Evolutionary conservation across 2,113 vertebrate genomes (phyloP).

Genomic region (Rhynchomys soricoides): DNA sequence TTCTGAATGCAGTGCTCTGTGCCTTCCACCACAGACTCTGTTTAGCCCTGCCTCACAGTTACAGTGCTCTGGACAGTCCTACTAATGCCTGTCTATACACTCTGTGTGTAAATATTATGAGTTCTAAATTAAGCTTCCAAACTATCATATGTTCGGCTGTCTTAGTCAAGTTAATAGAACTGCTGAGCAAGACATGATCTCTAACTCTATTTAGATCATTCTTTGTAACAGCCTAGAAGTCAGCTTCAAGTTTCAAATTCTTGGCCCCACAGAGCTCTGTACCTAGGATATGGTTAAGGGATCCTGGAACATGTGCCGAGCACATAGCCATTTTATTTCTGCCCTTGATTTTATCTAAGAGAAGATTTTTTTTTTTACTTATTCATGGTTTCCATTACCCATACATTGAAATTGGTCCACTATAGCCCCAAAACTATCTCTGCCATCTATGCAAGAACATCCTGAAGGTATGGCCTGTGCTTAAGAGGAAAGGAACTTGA

Average conservation of each 20-base stretch:
- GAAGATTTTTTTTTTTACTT: too few relatives aligned
- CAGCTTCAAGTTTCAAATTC: slow-evolving; percentile 23
- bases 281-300: background rate
- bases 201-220: background rate
- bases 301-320: background rate
- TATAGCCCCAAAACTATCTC: background rate
- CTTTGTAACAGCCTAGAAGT: background rate
- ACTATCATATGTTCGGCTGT: background rate
- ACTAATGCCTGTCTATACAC: background rate
- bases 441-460: background rate
- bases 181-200: slow-evolving; percentile 9
- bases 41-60: background rate
- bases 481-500: background rate
- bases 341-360: background rate
- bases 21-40: background rate
- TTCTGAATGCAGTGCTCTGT: background rate
- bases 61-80: background rate
- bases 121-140: background rate
- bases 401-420: background rate
- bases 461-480: background rate
- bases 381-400: background rate
- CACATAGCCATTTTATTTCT: background rate
- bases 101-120: slow-evolving; percentile 14
- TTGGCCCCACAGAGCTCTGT: background rate
- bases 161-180: background rate